Evolutionary conservation across 35 echinoderm and acorn worm genomes (phyloP).

Genomic region (Heliocidaris erythrogramma): DNA sequence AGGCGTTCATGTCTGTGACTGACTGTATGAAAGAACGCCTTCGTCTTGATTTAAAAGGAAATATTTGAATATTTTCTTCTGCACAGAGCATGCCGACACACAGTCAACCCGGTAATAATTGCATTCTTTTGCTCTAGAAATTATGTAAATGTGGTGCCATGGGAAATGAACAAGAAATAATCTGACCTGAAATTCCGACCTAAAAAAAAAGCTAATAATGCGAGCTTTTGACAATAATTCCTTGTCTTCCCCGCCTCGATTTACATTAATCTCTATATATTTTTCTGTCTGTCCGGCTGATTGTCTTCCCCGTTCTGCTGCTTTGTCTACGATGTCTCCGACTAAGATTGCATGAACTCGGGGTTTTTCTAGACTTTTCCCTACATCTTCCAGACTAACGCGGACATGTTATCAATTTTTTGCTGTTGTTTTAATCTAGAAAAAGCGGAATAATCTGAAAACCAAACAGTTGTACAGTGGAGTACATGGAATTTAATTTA

Average conservation of each 20-base stretch:
- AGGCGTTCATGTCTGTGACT: too few relatives aligned
- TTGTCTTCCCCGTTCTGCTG: neutral
- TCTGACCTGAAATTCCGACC: neutral
- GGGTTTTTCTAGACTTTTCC: neutral
- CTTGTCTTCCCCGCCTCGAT: neutral
- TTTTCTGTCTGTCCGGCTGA: conserved; percentile 21
- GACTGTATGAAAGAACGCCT: too few relatives aligned
- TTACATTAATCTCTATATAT: neutral
- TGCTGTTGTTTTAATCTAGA: neutral
- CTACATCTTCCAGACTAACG: neutral
- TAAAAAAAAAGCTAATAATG: neutral
- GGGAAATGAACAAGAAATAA: neutral
- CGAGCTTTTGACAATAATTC: conserved; percentile 1
- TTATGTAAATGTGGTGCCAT: neutral
- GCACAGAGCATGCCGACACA: too few relatives aligned
- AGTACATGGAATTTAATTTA: neutral
- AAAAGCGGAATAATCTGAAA: neutral
- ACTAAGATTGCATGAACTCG: neutral
- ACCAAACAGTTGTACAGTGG: neutral
- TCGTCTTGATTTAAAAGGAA: too few relatives aligned
- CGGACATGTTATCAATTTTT: neutral
- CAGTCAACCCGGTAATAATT: neutral
- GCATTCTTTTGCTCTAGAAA: conserved; percentile 3
- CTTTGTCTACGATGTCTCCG: neutral
- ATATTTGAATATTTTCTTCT: too few relatives aligned